Conservation (phyloP, 2,888 invertebrate genomes). For the Tanaodytes sp. region DNA sequence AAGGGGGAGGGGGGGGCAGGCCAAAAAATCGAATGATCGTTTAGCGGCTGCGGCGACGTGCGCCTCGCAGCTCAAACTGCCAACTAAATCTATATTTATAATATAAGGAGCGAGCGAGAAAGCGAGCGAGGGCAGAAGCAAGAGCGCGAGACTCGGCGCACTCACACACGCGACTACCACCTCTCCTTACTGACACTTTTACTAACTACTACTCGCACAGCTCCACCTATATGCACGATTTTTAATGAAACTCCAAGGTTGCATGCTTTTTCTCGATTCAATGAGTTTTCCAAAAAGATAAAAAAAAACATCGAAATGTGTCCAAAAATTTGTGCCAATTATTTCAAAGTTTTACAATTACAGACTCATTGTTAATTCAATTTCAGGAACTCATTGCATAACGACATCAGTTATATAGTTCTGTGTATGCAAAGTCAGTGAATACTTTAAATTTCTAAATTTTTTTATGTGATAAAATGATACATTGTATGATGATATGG, state of each 20-base stretch:
- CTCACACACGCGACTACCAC: constrained; percentile 25
- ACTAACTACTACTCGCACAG: constrained; percentile 34
- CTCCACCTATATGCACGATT: constrained; percentile 43
- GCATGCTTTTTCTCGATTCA: constrained; percentile 20
- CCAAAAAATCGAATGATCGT: constrained; percentile 25
- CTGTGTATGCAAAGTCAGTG: background rate
- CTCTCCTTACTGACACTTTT: constrained; percentile 37
- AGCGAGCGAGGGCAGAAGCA: constrained; percentile 30
- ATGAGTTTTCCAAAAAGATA: constrained; percentile 15
- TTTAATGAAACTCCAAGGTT: constrained; percentile 49
- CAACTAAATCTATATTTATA: constrained; percentile 53
- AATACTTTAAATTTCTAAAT: background rate
- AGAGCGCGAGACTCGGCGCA: constrained; percentile 19
- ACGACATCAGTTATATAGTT: background rate
- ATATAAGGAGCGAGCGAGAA: constrained; percentile 47
- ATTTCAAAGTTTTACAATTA: no score
- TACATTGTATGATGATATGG: no score
- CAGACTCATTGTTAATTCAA: constrained; percentile 3
- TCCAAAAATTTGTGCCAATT: no score
- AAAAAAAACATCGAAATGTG: background rate
- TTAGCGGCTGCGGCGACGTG: constrained; percentile 31
- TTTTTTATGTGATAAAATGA: no score
- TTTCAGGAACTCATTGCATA: constrained; percentile 17
- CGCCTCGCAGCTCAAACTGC: constrained; percentile 48
- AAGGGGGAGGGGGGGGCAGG: background rate